Base-by-base conservation (phyloP, 2,113 vertebrate genomes). In the Pica pica region DNA sequence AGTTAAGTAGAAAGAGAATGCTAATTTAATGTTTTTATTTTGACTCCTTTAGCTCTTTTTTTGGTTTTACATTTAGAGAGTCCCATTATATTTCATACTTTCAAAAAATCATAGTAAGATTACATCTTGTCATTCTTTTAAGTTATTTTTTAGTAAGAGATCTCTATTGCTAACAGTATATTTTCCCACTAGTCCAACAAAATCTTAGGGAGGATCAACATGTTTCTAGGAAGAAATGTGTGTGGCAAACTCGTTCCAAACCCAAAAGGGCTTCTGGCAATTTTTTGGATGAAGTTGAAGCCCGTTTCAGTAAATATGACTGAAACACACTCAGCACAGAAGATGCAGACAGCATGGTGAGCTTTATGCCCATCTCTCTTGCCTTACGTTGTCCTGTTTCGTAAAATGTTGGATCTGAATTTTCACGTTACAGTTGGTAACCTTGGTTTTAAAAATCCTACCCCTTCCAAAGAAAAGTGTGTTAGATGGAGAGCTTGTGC, bases 171-270 rank as follows among this genome's bases (percentile, higher is more conserved):
- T 65, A 16, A 31, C 9, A 39, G 11, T 27, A 37, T 12, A 7
- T 64, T 89, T 92, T 77, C 24, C 27, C 6, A 24, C 80, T 83
- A 61, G 18, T 52, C 28, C 55, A 39, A 78, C 37, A 70, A 53
- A 88, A 63, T 39, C 13, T 20, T 52, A 17, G 9, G 6, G 31
- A 81, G 11, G 14, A 47, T 33, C 41, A 14, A 23, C 8, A 4
- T 1, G 0, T 60, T 83, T 76, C 31, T n/a, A 31, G 44, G 47
- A 82, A 71, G 18, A 90, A 73, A 39, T 0, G 0, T 1, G 0
- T 9, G 21, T 44, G 37, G 15, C 14, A 71, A 67, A 75, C 59
- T n/a, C 37, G 4, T 35, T 78, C 13, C 63, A 70, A 77, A 79
- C 11, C 6, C 16, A 35, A 42, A 77, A 37, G 41, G 39, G 11